phyloP scores from a whole-genome alignment of 2,797 vertebrate genomes.

The Pseudochirops corinnae region DNA sequence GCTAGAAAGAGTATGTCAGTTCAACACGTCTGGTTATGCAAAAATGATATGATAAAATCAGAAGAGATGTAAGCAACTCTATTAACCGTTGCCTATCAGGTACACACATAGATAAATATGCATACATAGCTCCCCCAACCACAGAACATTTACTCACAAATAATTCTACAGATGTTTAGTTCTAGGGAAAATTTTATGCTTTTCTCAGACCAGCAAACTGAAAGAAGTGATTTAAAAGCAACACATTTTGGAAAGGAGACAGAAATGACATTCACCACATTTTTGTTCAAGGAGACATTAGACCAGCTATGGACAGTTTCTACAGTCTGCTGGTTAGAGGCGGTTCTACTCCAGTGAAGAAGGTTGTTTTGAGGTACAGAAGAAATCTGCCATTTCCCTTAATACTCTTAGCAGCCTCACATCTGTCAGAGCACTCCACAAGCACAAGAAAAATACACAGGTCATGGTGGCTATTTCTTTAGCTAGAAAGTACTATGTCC shows the following conservation, averaged over 20 bases:
- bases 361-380: not conserved
- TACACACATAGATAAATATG: slow-evolving; percentile 37
- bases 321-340: not conserved
- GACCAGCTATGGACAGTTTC: not conserved
- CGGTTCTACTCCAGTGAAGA: not conserved
- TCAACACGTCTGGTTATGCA: slow-evolving; percentile 78
- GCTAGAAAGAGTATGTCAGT: slow-evolving; percentile 52
- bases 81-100: slow-evolving; percentile 26
- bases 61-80: slow-evolving; percentile 51
- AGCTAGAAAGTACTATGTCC: not conserved
- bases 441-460: not conserved
- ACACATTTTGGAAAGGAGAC: not conserved
- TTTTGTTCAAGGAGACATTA: slow-evolving; percentile 10
- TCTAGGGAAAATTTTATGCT: slow-evolving; percentile 6
- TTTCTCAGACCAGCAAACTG: not conserved
- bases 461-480: not conserved
- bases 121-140: slow-evolving; percentile 10
- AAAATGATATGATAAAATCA: slow-evolving; percentile 71
- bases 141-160: slow-evolving; percentile 31
- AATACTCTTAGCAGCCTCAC: not conserved
- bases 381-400: not conserved
- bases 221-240: slow-evolving; percentile 15
- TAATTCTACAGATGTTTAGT: slow-evolving; percentile 22
- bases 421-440: not conserved
- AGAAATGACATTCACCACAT: not conserved